Evolutionary conservation across 2,113 vertebrate genomes (phyloP).

Genomic region (Ciconia stormi): DNA sequence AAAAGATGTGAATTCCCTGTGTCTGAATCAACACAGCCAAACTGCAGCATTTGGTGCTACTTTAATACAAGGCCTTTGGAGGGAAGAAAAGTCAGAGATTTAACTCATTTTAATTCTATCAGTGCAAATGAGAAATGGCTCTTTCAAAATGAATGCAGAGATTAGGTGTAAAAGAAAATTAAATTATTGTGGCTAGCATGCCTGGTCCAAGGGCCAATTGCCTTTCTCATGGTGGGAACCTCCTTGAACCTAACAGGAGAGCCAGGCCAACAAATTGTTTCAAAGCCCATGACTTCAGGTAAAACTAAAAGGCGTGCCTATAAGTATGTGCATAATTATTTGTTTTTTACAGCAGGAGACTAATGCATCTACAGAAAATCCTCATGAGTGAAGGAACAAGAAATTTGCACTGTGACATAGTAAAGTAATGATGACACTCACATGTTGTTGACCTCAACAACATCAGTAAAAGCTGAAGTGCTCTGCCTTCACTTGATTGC

Average conservation of each 20-base stretch:
- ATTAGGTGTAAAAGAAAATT: not conserved
- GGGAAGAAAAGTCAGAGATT: not conserved
- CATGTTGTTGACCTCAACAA: not conserved
- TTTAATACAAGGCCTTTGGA: not conserved
- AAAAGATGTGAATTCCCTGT: not conserved
- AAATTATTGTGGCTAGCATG: not conserved
- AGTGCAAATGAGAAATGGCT: fast-evolving
- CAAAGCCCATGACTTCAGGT: not conserved
- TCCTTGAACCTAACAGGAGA: not conserved
- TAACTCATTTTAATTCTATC: not conserved
- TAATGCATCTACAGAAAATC: not conserved
- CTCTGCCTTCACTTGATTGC: not conserved
- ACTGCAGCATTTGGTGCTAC: not conserved
- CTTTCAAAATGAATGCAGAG: not conserved
- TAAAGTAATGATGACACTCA: not conserved
- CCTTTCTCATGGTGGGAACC: not conserved
- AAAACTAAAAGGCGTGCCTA: not conserved
- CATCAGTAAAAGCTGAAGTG: not conserved
- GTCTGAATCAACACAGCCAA: not conserved
- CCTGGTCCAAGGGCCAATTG: not conserved
- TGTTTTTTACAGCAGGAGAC: not conserved
- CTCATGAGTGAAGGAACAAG: not conserved
- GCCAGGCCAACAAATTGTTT: not conserved
- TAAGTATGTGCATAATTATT: not conserved
- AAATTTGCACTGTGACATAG: not conserved